Percentiles rank a stretch among this genome's conserved stretches.
phyloP scores from a whole-genome alignment of 1,140 invertebrate genomes.

The Drosophila pandora region DNA sequence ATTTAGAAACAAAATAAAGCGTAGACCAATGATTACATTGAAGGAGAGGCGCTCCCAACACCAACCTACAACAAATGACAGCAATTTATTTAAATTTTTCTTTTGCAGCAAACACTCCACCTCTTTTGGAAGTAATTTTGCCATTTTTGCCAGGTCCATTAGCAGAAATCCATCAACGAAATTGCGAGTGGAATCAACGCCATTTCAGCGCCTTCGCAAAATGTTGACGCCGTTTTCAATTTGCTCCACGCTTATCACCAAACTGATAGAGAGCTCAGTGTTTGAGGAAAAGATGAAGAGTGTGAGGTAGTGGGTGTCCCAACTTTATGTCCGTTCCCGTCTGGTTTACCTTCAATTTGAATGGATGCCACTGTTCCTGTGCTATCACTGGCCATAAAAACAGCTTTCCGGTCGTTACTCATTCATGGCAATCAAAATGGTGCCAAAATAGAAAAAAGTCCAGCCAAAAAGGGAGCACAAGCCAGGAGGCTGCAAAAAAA shows the following conservation, averaged over 20 bases:
- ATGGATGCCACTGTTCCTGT: slow-evolving; percentile 36
- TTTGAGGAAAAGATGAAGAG: neutral
- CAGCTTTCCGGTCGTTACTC: slow-evolving; percentile 82
- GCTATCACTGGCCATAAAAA: slow-evolving; percentile 80
- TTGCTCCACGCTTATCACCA: slow-evolving; percentile 72
- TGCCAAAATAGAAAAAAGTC: slow-evolving; percentile 78
- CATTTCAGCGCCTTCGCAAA: slow-evolving; percentile 73
- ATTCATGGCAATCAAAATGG: slow-evolving; percentile 81
- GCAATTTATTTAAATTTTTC: slow-evolving; percentile 78
- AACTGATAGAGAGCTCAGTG: slow-evolving; percentile 39
- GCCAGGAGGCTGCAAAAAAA: slow-evolving; percentile 23
- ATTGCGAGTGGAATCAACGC: slow-evolving; percentile 75
- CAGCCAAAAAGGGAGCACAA: slow-evolving; percentile 41
- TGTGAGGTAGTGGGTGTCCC: neutral
- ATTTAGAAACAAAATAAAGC: slow-evolving; percentile 81
- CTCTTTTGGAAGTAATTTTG: slow-evolving; percentile 40
- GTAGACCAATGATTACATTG: slow-evolving; percentile 34
- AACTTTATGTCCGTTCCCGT: slow-evolving; percentile 49
- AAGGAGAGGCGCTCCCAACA: neutral
- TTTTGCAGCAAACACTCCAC: slow-evolving; percentile 41
- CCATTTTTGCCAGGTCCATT: slow-evolving; percentile 68
- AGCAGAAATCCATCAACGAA: slow-evolving; percentile 76
- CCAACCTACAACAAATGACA: slow-evolving; percentile 68
- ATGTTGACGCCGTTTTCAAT: slow-evolving; percentile 76
- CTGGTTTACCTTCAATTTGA: slow-evolving; percentile 61